Evolutionary conservation across 2,113 vertebrate species (phyloP), one percentile per base, ranked within the genome.

Genomic region (Pteropus alecto): DNA sequence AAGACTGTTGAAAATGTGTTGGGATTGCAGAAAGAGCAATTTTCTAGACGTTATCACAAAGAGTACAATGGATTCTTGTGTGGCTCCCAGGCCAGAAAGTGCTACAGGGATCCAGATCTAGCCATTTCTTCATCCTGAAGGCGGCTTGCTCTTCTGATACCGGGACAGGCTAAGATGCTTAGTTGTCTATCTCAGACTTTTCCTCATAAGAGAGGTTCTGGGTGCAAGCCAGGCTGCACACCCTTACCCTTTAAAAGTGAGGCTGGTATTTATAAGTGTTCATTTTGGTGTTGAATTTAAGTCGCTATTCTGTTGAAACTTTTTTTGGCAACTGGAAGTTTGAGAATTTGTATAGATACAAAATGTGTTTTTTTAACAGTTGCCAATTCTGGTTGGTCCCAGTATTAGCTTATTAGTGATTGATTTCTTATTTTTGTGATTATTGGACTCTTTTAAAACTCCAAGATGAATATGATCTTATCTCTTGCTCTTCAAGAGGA

Each of bases 391-490:
- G 70, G 79, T 83, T 93, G 46, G 58, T 70, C 83, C 79, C 68
- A 41, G 81, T 87, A 26, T 97, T 84, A 86, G n/a, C 83, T 90
- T 95, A 84, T 92, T 96, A 85, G 63, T 85, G 87, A 70, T 81
- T 85, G 67, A 71, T 73, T 65, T 96, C 79, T 79, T 38, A 81
- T 63, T 89, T 86, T 89, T 96, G 65, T 92, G 84, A 61, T 97
- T 96, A 73, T 87, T 85, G 78, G 67, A 78, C 43, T 89, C 83
- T 38, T 65, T 38, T 65, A 16, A 86, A 84, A 77, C 51, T 85
- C 67, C 73, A 93, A 93, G 78, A 22, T 71, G 48, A 70, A 96
- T 86, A 78, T 76, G 35, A 68, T 87, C 93, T 94, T 93, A 33
- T 85, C 41, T 93, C 35, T 95, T 76, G 77, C 19, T 83, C 61